Evolutionary conservation across 2,888 invertebrate species (phyloP).

Genomic region (Drosophila histrio): DNA sequence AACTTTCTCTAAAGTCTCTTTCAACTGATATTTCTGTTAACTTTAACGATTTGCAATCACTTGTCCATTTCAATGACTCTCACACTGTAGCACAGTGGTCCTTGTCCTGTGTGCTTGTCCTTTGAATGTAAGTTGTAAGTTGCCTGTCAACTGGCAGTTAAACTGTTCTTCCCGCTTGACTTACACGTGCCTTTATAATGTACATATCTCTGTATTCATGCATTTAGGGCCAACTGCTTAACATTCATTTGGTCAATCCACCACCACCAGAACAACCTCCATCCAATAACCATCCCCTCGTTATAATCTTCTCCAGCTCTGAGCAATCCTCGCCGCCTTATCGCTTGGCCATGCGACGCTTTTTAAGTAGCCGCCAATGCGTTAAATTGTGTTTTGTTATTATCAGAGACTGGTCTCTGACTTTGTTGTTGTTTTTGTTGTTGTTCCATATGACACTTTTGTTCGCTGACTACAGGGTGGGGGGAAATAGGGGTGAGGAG

Average conservation of each 20-base stretch:
- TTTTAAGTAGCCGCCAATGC: slow-evolving; percentile 78
- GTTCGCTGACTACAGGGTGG: neutral
- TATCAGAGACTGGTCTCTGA: slow-evolving; percentile 54
- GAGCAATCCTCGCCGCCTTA: slow-evolving; percentile 47
- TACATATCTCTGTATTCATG: slow-evolving; percentile 23
- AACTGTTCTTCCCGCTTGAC: slow-evolving; percentile 35
- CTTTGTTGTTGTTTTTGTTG: slow-evolving; percentile 30
- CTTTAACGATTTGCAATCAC: slow-evolving; percentile 42
- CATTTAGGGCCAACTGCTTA: slow-evolving; percentile 56
- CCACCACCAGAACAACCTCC: slow-evolving; percentile 4
- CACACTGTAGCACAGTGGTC: slow-evolving; percentile 29
- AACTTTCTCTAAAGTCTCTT: neutral
- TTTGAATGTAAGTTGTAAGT: slow-evolving; percentile 2
- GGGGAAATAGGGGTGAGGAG: neutral
- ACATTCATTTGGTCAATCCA: slow-evolving; percentile 72
- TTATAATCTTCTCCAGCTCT: slow-evolving; percentile 36
- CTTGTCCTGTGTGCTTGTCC: slow-evolving; percentile 6
- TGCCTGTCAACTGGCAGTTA: slow-evolving; percentile 67
- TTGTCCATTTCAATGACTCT: slow-evolving; percentile 44
- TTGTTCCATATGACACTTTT: slow-evolving; percentile 70
- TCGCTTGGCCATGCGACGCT: slow-evolving; percentile 75
- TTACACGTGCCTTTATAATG: slow-evolving; percentile 48
- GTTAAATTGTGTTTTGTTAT: slow-evolving; percentile 75
- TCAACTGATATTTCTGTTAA: neutral
- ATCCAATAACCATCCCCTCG: slow-evolving; percentile 7